These are phyloP conservation scores for Taurulus bubalis DNA, from an alignment of 2,113 vertebrate species.

Conservation along the genomic window DNA sequence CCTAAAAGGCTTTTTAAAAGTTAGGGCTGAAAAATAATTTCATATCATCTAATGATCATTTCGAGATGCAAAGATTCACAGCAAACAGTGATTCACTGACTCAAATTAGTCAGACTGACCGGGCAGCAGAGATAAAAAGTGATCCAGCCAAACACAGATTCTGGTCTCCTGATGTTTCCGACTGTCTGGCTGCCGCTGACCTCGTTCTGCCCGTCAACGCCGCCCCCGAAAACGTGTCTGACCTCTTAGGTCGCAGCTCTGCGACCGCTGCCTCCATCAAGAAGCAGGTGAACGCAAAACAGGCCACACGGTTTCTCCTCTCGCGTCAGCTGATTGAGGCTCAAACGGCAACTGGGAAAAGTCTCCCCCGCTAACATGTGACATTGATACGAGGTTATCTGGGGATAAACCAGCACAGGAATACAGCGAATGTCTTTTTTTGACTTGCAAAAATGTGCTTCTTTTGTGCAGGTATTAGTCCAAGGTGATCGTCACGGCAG, in stretches of 20 bases:
- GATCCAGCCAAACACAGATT: conserved; percentile 9
- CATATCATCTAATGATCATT: not conserved
- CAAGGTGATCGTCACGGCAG: not conserved
- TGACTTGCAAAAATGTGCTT: not conserved
- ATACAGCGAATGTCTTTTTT: not conserved
- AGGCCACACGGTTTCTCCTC: not conserved
- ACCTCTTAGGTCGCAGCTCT: conserved; percentile 56
- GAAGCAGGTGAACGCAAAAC: conserved; percentile 47
- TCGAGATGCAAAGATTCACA: not conserved
- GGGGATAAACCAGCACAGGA: not conserved
- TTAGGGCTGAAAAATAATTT: not conserved
- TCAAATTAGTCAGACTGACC: not conserved
- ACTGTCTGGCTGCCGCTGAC: conserved; percentile 36
- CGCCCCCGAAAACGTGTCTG: conserved; percentile 18
- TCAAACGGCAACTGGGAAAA: not conserved
- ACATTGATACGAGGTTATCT: not conserved
- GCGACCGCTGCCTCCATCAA: conserved; percentile 47
- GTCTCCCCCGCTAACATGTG: no score
- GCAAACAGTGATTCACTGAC: conserved; percentile 3
- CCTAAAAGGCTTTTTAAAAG: conserved; percentile 1
- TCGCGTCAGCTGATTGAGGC: not conserved
- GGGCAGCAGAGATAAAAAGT: not conserved
- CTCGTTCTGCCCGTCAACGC: conserved; percentile 55
- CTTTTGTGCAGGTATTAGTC: no score
- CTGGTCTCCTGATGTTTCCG: conserved; percentile 28